Conservation (phyloP, 2,888 invertebrate genomes). For the Invenusta paracnida region DNA sequence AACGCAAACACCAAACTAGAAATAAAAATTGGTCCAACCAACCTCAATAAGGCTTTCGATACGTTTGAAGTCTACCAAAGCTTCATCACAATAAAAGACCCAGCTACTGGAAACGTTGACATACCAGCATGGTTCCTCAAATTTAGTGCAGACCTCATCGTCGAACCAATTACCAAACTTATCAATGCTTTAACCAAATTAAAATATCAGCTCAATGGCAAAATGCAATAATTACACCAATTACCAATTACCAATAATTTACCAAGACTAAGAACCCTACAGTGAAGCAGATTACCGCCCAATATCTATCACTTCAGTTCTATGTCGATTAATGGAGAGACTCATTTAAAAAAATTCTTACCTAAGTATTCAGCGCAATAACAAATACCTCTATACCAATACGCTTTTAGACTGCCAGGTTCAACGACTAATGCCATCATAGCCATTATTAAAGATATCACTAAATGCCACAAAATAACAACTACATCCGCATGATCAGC, state of each 20-base stretch:
- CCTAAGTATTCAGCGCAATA: neutral
- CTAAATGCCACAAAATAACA: neutral
- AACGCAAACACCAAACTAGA: neutral
- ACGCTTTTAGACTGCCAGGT: neutral
- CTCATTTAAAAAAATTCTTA: neutral
- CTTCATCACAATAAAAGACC: neutral
- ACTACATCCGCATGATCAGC: neutral
- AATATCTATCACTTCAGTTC: neutral
- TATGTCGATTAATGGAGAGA: neutral
- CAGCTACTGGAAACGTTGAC: conserved; percentile 9
- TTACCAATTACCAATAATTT: too few species aligned
- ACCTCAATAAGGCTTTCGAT: neutral
- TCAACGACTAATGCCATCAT: neutral
- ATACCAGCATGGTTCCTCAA: conserved; percentile 24
- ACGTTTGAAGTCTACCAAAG: neutral
- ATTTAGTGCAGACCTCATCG: conserved; percentile 6
- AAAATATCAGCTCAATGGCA: conserved; percentile 15
- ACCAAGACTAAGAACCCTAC: neutral
- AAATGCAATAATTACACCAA: conserved; percentile 26
- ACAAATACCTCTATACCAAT: neutral
- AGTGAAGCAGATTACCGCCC: neutral
- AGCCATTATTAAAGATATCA: neutral
- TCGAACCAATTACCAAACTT: neutral
- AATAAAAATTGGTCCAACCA: neutral
- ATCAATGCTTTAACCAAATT: conserved; percentile 18